Evolutionary conservation across 1,140 invertebrate species (phyloP).

Genomic region (Chironomus tepperi): DNA sequence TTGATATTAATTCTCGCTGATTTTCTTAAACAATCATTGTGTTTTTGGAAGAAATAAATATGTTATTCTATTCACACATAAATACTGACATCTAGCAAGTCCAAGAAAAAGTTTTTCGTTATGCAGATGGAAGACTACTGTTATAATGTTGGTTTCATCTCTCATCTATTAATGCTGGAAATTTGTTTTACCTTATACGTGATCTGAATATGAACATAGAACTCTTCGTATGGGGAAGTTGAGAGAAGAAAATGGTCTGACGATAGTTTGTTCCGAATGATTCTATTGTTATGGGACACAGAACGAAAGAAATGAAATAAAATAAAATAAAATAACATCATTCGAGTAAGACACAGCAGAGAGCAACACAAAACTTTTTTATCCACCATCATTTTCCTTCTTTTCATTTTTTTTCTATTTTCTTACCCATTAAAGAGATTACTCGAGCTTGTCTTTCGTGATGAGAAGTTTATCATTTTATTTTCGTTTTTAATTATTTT

Average conservation of each 20-base stretch:
- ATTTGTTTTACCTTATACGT: slow-evolving; percentile 20
- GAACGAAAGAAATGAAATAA: neutral
- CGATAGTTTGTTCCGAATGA: neutral
- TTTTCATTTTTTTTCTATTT: neutral
- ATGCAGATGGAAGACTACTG: slow-evolving; percentile 15
- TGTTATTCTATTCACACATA: slow-evolving; percentile 9
- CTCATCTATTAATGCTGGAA: slow-evolving; percentile 23
- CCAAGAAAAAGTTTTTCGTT: neutral
- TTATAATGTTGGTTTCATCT: slow-evolving; percentile 20
- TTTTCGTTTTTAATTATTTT: slow-evolving; percentile 22
- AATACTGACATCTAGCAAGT: neutral
- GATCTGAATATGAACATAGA: neutral
- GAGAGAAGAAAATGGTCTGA: neutral
- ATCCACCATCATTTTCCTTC: no score
- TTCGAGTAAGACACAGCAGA: no score
- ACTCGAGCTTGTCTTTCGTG: slow-evolving; percentile 20
- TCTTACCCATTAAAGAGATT: slow-evolving; percentile 22
- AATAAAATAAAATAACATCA: neutral
- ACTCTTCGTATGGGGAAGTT: neutral
- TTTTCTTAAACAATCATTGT: no score
- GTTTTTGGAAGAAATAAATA: neutral
- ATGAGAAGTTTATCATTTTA: slow-evolving; percentile 23
- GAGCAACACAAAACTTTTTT: no score
- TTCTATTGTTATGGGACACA: slow-evolving; percentile 11
- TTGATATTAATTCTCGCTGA: no score